Evolutionary conservation across 2,113 vertebrate genomes (phyloP).

Genomic region (Callocephalon fimbriatum): DNA sequence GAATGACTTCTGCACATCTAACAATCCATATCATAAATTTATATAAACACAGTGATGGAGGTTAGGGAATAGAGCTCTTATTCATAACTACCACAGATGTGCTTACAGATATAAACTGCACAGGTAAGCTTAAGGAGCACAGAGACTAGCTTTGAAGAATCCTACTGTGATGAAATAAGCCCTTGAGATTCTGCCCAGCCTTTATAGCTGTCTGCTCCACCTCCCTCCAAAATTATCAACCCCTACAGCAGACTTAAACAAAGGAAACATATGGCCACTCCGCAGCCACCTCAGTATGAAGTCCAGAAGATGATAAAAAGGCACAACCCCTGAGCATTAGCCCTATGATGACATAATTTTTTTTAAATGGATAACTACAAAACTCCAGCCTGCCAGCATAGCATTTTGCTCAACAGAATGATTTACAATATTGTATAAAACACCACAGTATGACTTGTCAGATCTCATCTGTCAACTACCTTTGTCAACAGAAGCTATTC

Average conservation of each 20-base stretch:
- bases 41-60: background rate
- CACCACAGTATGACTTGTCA: background rate
- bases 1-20: background rate
- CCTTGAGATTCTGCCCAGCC: background rate
- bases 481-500: background rate
- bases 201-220: background rate
- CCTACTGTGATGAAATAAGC: background rate
- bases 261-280: background rate
- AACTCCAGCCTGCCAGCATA: background rate
- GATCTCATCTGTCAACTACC: background rate
- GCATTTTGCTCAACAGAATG: background rate
- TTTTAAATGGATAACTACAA: background rate
- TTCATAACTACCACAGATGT: background rate
- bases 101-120: background rate
- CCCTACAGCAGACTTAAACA: background rate
- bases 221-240: background rate
- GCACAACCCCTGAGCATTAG: background rate
- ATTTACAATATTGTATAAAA: background rate
- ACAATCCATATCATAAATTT: background rate
- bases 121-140: background rate
- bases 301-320: background rate
- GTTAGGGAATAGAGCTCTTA: background rate
- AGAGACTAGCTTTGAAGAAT: background rate
- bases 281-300: background rate
- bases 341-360: background rate